phyloP scores from a whole-genome alignment of 1,140 invertebrate genomes.

The Nautilus pompilius region DNA sequence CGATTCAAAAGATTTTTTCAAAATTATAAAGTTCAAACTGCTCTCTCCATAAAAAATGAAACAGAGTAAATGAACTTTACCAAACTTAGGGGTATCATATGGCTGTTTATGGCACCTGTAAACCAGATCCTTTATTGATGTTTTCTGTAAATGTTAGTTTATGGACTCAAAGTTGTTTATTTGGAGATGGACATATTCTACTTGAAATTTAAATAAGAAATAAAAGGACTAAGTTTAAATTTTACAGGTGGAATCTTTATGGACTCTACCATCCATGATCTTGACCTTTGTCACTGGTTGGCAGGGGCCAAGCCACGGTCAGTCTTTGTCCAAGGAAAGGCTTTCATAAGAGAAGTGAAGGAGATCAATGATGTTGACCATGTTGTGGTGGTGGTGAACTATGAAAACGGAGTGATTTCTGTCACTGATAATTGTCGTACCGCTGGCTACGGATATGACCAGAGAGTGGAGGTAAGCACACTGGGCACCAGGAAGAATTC shows the following conservation, averaged over 20 bases:
- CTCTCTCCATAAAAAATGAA: no score
- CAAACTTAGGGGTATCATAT: no score
- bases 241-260: slow-evolving; percentile 71
- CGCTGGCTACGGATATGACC: slow-evolving; percentile 68
- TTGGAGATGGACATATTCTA: no score
- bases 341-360: slow-evolving; percentile 61
- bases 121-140: no score
- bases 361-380: slow-evolving; percentile 66
- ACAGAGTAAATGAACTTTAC: no score
- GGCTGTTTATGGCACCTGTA: no score
- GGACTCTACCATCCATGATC: slow-evolving; percentile 71
- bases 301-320: slow-evolving; percentile 62
- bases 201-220: no score
- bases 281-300: slow-evolving; percentile 66
- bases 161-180: no score
- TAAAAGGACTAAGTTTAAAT: neutral
- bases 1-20: no score
- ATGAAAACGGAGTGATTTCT: slow-evolving; percentile 64
- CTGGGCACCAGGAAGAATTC: no score
- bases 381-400: slow-evolving; percentile 63
- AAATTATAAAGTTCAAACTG: no score
- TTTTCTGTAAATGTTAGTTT: no score
- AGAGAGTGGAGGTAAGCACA: slow-evolving; percentile 66
- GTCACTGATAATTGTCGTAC: slow-evolving; percentile 66
- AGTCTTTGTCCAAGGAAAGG: slow-evolving; percentile 60